These are phyloP conservation scores for Pelosia muscerda DNA, from an alignment of 2,888 invertebrate genomes.

Conservation along the genomic window DNA sequence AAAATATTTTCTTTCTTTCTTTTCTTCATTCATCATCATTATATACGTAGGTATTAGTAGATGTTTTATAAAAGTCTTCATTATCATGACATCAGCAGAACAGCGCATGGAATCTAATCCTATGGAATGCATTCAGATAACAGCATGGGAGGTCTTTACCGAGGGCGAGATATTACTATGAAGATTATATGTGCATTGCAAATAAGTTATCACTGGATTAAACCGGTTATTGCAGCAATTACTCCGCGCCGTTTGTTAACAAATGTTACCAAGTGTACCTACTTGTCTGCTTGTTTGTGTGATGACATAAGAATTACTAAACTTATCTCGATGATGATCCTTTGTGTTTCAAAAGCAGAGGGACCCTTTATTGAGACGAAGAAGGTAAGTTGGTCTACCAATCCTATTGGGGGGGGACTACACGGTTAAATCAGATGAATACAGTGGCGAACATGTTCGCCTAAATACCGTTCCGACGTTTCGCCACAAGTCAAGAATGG, in stretches of 20 bases:
- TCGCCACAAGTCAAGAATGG: too few species aligned
- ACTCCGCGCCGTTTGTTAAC: background rate
- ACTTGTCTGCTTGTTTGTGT: background rate
- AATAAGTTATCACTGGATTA: slow-evolving; percentile 13
- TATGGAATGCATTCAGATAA: slow-evolving; percentile 51
- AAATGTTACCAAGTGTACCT: background rate
- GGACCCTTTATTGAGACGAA: too few species aligned
- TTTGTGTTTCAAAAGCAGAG: background rate
- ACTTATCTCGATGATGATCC: background rate
- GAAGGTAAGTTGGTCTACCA: too few species aligned
- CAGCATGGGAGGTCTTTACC: slow-evolving; percentile 45
- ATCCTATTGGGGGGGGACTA: too few species aligned
- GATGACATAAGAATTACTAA: background rate
- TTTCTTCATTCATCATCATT: too few species aligned
- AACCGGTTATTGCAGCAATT: background rate
- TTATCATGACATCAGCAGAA: slow-evolving; percentile 24
- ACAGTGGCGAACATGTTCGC: too few species aligned
- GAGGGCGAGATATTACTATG: slow-evolving; percentile 16
- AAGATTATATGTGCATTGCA: slow-evolving; percentile 19
- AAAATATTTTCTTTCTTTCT: too few species aligned
- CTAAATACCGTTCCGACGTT: too few species aligned
- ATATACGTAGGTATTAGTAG: too few species aligned
- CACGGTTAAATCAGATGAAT: too few species aligned
- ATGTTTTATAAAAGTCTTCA: background rate
- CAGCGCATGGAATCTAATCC: slow-evolving; percentile 41